These are phyloP conservation scores for Reinhardtius hippoglossoides DNA, from an alignment of 2,113 vertebrate genomes.

Conservation along the genomic window DNA sequence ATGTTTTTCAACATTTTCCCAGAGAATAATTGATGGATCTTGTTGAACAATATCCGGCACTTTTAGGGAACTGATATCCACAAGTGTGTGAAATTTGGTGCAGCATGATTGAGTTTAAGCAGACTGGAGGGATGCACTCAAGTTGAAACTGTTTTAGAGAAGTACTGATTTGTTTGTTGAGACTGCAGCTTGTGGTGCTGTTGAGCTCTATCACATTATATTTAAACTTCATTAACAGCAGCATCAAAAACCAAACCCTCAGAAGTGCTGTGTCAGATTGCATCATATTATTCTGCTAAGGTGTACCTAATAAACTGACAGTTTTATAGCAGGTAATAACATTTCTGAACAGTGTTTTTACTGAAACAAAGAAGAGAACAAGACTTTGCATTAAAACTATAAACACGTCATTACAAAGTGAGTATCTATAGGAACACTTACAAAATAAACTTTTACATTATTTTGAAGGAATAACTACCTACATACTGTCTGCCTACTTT, in stretches of 20 bases:
- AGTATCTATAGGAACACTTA: neutral
- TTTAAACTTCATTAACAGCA: neutral
- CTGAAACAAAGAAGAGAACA: neutral
- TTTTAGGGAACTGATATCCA: too few relatives aligned
- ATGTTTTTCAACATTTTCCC: too few relatives aligned
- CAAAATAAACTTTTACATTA: neutral
- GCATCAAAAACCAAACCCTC: neutral
- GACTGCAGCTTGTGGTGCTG: neutral
- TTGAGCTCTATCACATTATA: neutral
- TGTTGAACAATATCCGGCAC: too few relatives aligned
- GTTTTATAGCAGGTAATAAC: neutral
- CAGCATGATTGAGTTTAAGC: too few relatives aligned
- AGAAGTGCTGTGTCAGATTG: neutral
- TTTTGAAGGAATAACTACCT: neutral
- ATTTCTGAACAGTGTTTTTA: neutral
- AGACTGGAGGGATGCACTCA: neutral
- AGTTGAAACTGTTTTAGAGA: neutral
- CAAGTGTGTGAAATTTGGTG: too few relatives aligned
- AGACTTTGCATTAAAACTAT: neutral
- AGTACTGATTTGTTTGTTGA: neutral
- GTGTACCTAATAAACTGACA: slow-evolving; percentile 4
- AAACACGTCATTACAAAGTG: neutral
- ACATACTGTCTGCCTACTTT: neutral
- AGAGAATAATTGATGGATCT: too few relatives aligned
- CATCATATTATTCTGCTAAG: too few relatives aligned